Evolutionary conservation across 2,113 vertebrate species (phyloP).

Genomic region (Ceuthmochares aereus): DNA sequence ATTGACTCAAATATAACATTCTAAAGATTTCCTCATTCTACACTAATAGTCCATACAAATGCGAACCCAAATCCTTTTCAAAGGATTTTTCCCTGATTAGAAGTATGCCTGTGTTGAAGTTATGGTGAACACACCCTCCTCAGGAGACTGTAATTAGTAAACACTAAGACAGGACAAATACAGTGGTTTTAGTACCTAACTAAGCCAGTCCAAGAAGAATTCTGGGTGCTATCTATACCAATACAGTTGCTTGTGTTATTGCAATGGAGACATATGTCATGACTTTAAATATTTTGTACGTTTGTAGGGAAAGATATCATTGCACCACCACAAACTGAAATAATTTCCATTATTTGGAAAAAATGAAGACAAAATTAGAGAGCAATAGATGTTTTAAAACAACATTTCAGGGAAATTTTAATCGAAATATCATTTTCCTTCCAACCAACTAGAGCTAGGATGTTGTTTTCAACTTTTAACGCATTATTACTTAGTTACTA

Average conservation of each 20-base stretch:
- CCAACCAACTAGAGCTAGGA: not conserved
- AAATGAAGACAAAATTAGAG: not conserved
- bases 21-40: not conserved
- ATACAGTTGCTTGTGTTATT: not conserved
- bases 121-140: not conserved
- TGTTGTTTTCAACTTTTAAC: not conserved
- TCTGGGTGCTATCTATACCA: not conserved
- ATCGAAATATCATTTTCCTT: not conserved
- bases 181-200: not conserved
- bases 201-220: not conserved
- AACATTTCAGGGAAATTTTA: not conserved
- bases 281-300: not conserved
- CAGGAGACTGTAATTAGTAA: accelerated
- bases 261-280: accelerated
- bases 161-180: not conserved
- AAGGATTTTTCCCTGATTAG: not conserved
- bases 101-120: accelerated
- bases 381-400: not conserved
- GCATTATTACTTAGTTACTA: not conserved
- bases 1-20: not conserved
- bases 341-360: not conserved
- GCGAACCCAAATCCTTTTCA: not conserved
- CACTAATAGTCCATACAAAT: not conserved
- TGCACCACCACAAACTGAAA: not conserved
- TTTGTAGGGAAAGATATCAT: not conserved